Evolutionary conservation across 1,140 invertebrate species (phyloP).

Genomic region (Drosophila athabasca): DNA sequence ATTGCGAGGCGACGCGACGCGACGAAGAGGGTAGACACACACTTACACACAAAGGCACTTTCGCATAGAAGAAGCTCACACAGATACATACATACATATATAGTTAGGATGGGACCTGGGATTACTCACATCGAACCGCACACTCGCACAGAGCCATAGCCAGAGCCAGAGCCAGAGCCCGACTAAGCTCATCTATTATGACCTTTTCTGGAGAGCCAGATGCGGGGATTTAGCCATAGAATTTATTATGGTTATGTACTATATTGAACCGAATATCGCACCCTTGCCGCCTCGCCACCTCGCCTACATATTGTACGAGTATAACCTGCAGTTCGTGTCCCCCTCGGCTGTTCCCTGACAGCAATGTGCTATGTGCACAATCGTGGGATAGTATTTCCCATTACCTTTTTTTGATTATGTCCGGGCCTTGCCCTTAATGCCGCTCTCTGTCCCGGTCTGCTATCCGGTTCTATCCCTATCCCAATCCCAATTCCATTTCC

Average conservation of each 20-base stretch:
- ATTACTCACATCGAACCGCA: conserved; percentile 3
- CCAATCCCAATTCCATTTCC: conserved; percentile 9
- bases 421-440: conserved; percentile 39
- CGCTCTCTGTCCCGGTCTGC: not conserved
- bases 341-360: not conserved
- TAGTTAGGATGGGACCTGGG: conserved; percentile 1
- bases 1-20: conserved; percentile 63
- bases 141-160: conserved; percentile 16
- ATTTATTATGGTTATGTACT: conserved; percentile 81
- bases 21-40: conserved; percentile 31
- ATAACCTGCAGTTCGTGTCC: not conserved
- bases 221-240: conserved; percentile 76
- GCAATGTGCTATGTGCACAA: too few relatives aligned
- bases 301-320: too few relatives aligned
- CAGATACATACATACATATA: conserved; percentile 12
- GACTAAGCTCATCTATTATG: conserved; percentile 78
- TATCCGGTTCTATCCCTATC: conserved; percentile 6
- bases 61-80: too few relatives aligned
- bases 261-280: conserved; percentile 60
- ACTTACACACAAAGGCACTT: conserved; percentile 3
- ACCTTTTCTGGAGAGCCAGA: conserved; percentile 73
- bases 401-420: conserved; percentile 76
- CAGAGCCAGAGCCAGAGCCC: conserved; percentile 3
- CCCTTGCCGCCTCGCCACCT: conserved; percentile 18
- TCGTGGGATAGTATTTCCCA: conserved; percentile 65